Evolutionary conservation across 2,888 invertebrate genomes (phyloP), one percentile per base, ranked within the genome.

Genomic region (Merodon equestris): DNA sequence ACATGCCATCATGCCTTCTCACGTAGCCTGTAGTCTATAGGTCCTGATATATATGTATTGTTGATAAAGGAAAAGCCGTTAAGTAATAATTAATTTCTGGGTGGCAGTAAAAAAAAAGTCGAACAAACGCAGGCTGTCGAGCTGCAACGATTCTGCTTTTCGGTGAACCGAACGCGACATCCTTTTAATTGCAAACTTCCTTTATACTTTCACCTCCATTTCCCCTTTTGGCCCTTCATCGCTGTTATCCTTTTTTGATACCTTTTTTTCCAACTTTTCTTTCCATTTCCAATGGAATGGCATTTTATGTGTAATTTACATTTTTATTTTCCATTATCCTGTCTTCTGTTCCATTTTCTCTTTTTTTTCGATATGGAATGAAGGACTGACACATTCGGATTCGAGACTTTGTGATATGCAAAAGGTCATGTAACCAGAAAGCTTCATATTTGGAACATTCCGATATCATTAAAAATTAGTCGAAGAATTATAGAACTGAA

Each of bases 41-140:
- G 53, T 15, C 17, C 38, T 19, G 12, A 38, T 12, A n/a, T n/a
- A n/a, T 58, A 19, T 44, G 51, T 58, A 34, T 40, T 44, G 3
- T 40, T 53, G 45, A 68, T 58, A 51, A 68, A 38, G 53, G 38
- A 38, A 19, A 12, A 50, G 19, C 53, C 51, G 19, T 58, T 40
- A 48, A 36, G 67, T 50, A 50, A 57, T 67, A 68, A 68, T 68
- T 68, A 58, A 58, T 57, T 57, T 34, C 57, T 45, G 45, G 51
- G 38, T 53, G 58, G 38, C 68, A 45, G 50, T 38, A 54, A 19
- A n/a, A 40, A 3, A 40, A 27, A 27, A 27, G 7, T 27, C 27
- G 7, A 27, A 27, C 3, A 27, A 7, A 27, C 27, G 27, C 7
- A 7, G 3, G 3, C 3, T 2, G 27, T 27, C 27, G 27, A 45